Evolutionary conservation across 2,797 vertebrate species (phyloP).

Genomic region (Cottoperca gobio): DNA sequence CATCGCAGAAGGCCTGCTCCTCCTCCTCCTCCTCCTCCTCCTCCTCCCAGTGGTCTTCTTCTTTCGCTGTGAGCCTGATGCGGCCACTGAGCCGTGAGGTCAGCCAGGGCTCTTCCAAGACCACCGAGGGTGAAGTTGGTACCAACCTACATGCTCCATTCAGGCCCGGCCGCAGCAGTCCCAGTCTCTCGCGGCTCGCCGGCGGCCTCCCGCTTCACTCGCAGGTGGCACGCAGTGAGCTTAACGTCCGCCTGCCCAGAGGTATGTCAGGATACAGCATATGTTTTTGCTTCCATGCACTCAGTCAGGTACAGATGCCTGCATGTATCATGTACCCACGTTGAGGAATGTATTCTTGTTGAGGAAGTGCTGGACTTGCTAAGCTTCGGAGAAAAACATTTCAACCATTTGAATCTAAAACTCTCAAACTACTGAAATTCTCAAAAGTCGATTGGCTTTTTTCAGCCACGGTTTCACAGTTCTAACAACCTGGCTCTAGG

Average conservation of each 20-base stretch:
- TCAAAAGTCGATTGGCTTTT: background rate
- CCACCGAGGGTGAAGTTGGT: constrained; percentile 65
- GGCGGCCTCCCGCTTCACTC: constrained; percentile 82
- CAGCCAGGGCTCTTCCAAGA: constrained; percentile 73
- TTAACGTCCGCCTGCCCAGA: constrained; percentile 87
- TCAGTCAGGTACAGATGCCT: constrained; percentile 3
- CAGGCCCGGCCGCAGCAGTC: constrained; percentile 78
- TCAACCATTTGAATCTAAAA: background rate
- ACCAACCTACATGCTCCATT: constrained; percentile 52
- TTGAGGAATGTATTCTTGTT: background rate
- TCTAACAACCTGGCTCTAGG: background rate
- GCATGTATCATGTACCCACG: background rate
- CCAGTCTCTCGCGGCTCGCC: constrained; percentile 72
- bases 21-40: constrained; percentile 76
- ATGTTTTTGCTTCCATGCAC: background rate
- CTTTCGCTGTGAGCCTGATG: constrained; percentile 79
- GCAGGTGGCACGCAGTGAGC: constrained; percentile 88
- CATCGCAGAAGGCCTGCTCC: constrained; percentile 80
- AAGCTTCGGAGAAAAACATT: background rate
- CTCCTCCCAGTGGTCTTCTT: constrained; percentile 84
- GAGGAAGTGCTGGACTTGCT: background rate
- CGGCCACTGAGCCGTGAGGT: constrained; percentile 73
- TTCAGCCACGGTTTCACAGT: background rate
- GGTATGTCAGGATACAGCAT: constrained; percentile 63
- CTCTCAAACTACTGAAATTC: background rate